phyloP scores from a whole-genome alignment of 2,888 invertebrate species.

The Entomobrya proxima region DNA sequence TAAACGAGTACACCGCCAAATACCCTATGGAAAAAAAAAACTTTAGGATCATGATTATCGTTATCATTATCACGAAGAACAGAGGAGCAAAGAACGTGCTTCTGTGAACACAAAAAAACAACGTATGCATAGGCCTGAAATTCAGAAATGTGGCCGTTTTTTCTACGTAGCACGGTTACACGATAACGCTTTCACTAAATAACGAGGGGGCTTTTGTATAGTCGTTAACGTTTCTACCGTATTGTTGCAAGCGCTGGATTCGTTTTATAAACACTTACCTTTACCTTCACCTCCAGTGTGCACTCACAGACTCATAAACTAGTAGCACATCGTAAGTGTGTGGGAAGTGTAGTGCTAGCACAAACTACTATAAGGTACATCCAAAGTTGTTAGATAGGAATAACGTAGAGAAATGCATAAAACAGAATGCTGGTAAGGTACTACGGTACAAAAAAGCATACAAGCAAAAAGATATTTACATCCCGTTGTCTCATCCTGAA shows the following conservation, averaged over 20 bases:
- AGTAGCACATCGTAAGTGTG: background rate
- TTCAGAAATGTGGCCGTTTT: background rate
- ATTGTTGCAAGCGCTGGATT: background rate
- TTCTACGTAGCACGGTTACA: constrained; percentile 24
- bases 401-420: too few species aligned
- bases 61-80: constrained; percentile 40
- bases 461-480: too few species aligned
- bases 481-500: too few species aligned
- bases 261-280: constrained; percentile 27
- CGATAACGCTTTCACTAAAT: constrained; percentile 16
- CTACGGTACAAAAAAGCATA: too few species aligned
- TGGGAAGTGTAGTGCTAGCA: background rate
- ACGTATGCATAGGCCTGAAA: background rate
- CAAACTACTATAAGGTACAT: background rate
- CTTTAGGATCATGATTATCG: constrained; percentile 36
- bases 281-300: constrained; percentile 35
- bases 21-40: constrained; percentile 24
- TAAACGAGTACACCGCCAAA: constrained; percentile 22
- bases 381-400: too few species aligned
- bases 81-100: constrained; percentile 39
- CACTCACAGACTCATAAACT: background rate
- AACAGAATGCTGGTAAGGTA: too few species aligned
- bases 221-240: constrained; percentile 2
- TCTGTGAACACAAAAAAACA: constrained; percentile 23
- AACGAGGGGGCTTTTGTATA: constrained; percentile 30